A percentile compares a stretch with the other conserved stretches of the same genome.
phyloP scores from a whole-genome alignment of 1,140 invertebrate genomes.

The Drosophila kanapiae region DNA sequence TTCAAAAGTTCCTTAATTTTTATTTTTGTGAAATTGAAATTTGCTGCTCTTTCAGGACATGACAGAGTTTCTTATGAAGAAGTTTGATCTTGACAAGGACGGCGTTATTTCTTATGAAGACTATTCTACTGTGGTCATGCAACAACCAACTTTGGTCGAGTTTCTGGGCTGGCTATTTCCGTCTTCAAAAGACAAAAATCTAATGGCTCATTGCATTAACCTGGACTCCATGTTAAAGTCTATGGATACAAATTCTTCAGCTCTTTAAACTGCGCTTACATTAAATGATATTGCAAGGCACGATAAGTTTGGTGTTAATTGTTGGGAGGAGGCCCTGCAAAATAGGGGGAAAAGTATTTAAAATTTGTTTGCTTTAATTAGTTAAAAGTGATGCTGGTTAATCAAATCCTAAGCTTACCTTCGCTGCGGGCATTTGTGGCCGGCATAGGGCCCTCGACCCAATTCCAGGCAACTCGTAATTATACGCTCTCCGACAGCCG shows the following conservation, averaged over 20 bases:
- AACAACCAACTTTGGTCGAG: conserved; percentile 90
- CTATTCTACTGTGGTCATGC: conserved; percentile 88
- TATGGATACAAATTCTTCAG: not conserved
- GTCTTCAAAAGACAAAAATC: conserved; percentile 4
- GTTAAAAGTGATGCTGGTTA: conserved; percentile 3
- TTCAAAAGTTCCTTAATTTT: no score
- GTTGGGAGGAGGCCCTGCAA: not conserved
- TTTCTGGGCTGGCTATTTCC: conserved; percentile 92
- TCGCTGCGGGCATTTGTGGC: conserved; percentile 37
- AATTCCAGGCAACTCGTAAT: conserved; percentile 52
- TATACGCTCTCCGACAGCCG: conserved; percentile 24
- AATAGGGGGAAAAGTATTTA: not conserved
- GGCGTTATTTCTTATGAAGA: conserved; percentile 90
- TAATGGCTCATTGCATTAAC: conserved; percentile 48
- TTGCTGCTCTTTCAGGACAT: conserved; percentile 28
- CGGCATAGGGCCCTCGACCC: conserved; percentile 61
- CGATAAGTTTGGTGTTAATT: not conserved
- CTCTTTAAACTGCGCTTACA: not conserved
- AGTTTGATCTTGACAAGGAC: conserved; percentile 92
- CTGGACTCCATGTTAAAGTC: not conserved
- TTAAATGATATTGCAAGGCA: not conserved
- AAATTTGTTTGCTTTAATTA: conserved; percentile 3
- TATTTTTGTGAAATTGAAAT: not conserved
- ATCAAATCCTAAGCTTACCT: conserved; percentile 17
- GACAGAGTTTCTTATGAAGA: conserved; percentile 90